Percentiles rank a stretch among this genome's conserved stretches.
phyloP scores from a whole-genome alignment of 2,888 invertebrate genomes.

The Coenonympha arcania region DNA sequence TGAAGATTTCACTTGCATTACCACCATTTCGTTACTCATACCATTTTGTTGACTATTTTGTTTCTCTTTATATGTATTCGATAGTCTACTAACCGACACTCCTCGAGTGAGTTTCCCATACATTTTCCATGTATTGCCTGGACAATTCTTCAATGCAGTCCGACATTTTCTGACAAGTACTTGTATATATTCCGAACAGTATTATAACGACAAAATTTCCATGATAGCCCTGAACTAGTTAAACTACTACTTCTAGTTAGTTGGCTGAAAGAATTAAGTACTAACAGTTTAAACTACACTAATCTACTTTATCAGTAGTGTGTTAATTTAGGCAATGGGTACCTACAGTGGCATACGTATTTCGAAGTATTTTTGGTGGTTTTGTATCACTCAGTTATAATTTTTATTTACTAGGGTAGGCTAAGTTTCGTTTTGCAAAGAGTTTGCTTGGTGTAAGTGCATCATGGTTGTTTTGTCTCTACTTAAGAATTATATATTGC shows the following conservation, averaged over 20 bases:
- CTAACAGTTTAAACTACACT: background rate
- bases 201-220: slow-evolving; percentile 26
- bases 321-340: background rate
- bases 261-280: background rate
- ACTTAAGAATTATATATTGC: no score
- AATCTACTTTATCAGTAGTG: background rate
- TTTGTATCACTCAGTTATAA: no score
- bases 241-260: no score
- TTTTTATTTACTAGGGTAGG: no score
- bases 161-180: slow-evolving; percentile 45
- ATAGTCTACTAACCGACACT: slow-evolving; percentile 52
- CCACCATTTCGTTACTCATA: no score
- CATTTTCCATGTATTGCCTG: slow-evolving; percentile 49
- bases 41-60: no score
- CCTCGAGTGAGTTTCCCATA: slow-evolving; percentile 43
- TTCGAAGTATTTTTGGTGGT: no score
- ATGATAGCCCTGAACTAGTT: slow-evolving; percentile 14
- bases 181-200: background rate
- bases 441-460: no score
- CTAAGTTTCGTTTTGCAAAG: no score
- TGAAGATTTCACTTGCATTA: no score
- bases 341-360: background rate
- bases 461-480: no score
- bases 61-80: background rate
- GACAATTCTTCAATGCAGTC: slow-evolving; percentile 50